Base-by-base conservation (phyloP, 1,140 invertebrate species). In the Amyelois transitella region DNA sequence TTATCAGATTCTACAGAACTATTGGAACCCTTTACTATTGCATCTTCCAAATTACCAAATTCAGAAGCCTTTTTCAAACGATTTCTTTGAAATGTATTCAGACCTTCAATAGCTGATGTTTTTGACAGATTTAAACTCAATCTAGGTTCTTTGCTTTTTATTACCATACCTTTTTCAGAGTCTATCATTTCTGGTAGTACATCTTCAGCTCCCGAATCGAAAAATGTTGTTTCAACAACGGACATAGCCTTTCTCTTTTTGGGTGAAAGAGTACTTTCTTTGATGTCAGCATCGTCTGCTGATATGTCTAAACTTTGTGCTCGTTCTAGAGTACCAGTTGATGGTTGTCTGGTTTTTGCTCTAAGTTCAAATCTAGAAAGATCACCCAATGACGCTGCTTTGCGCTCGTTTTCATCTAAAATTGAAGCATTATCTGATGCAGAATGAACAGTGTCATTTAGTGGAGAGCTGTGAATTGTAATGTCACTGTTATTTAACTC, bases 281-380 rank as follows among this genome's bases (percentile, higher is more conserved):
- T 90, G 6, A 80, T 82, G 62, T 88, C 86, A 8, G 65, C 70
- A 60, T 89, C 88, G 55, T 89, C 88, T 38, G 94, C 93, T 12
- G 92, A 92, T 73, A 96, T 92, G 59, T 96, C 95, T 8, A 96
- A 79, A 63, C 94, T 96, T 69, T 96, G 94, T 0, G 95, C 94
- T 59, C 95, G 90, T 83, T 96, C 94, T 18, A 96, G 79, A 18
- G 92, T 93, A 24, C 90, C 88, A 18, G 80, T 87, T 22, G 82
- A 73, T 18, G 77, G 81, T 55, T 80, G 87, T 32, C 53, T 79
- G 1, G 89, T 88, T 66, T 91, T 92, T 12, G 82, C 63, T 57
- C 83, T 87, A 2, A 90, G 86, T 62, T 94, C 92, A 59, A 95
- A 92, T 75, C 92, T 92, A 0, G 94, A 94, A 22, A 96, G 80